Percentiles rank a stretch among this genome's conserved stretches.
Conservation (phyloP, 1,140 invertebrate genomes). For the Pachyrhynchus sulphureomaculatus region DNA sequence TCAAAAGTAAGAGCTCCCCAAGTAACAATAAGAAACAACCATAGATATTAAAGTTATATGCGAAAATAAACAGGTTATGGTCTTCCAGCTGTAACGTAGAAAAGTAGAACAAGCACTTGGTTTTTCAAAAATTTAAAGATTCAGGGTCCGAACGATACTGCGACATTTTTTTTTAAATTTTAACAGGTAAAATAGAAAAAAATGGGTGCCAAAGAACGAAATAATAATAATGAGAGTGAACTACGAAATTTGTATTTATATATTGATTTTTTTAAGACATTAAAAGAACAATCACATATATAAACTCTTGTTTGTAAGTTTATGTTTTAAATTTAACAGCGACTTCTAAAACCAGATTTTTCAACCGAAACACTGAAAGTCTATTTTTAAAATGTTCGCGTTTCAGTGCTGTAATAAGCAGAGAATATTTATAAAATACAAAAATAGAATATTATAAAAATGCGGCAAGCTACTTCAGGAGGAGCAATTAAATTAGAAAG, state of each 20-base stretch:
- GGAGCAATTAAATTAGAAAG: constrained; percentile 3
- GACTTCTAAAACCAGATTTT: not conserved
- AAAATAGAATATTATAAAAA: constrained; percentile 19
- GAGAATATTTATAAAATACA: constrained; percentile 5
- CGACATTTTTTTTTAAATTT: constrained; percentile 40
- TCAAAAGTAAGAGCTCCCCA: constrained; percentile 85
- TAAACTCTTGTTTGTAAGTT: no score
- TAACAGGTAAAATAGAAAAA: no score
- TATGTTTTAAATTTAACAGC: no score
- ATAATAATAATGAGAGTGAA: no score
- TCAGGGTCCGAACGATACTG: constrained; percentile 44
- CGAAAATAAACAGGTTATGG: constrained; percentile 82
- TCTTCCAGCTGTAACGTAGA: constrained; percentile 64
- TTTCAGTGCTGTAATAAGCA: not conserved
- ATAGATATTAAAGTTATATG: constrained; percentile 84
- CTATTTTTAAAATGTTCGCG: not conserved
- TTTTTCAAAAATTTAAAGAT: constrained; percentile 39
- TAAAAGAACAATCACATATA: no score
- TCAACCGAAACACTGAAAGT: not conserved
- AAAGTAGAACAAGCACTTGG: constrained; percentile 44
- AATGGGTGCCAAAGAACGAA: no score
- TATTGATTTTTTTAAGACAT: no score
- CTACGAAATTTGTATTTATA: no score
- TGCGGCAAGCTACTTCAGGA: not conserved
- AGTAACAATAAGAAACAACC: constrained; percentile 85